Conservation (phyloP, 2,797 vertebrate species). For the Chiloscyllium punctatum region DNA sequence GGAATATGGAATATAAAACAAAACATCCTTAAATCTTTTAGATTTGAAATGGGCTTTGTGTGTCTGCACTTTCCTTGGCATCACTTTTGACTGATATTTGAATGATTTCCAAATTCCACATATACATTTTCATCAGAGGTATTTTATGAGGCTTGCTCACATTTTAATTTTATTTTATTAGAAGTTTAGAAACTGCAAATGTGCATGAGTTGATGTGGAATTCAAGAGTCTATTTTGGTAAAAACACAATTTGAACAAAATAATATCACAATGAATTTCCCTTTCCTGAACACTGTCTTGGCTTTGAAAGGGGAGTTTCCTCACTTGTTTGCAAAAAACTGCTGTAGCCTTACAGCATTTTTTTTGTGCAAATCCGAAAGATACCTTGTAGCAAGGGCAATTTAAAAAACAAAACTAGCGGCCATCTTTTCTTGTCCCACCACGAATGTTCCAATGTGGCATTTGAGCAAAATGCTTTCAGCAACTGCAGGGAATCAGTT, state of each 20-base stretch:
- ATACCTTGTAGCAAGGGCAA: neutral
- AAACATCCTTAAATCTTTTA: neutral
- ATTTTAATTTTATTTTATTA: neutral
- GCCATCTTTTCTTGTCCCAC: neutral
- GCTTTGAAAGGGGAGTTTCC: neutral
- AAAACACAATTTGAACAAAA: neutral
- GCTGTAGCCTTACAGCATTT: neutral
- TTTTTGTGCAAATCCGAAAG: neutral
- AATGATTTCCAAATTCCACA: neutral
- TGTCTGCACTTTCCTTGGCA: neutral
- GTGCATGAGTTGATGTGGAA: neutral
- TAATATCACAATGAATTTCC: neutral
- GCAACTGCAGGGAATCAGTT: neutral
- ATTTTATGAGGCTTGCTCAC: neutral
- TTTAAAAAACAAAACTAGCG: neutral
- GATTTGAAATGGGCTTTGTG: neutral
- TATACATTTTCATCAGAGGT: neutral
- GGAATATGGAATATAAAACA: neutral
- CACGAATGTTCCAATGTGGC: neutral
- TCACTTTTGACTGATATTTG: conserved; percentile 7
- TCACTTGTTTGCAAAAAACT: neutral
- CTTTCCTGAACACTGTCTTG: neutral
- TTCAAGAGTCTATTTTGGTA: neutral
- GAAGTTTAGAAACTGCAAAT: neutral
- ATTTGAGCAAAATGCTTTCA: neutral